Evolutionary conservation across 1,140 invertebrate genomes (phyloP), one percentile per base, ranked within the genome.

Genomic region (Saccostrea glomerata): DNA sequence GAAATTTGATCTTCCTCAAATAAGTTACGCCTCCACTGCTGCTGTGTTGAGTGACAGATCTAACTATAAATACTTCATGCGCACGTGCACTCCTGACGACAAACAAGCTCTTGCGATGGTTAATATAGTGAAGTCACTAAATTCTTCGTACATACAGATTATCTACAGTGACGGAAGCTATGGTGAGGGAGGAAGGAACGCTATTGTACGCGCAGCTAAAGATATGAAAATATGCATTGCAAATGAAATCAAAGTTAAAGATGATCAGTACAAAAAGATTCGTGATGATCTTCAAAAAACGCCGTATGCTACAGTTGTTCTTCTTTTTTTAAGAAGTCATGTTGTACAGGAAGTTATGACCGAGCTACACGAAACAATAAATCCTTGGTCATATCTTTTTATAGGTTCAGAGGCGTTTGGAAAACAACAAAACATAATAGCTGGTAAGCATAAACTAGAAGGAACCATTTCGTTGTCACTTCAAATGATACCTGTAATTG

Each of bases 351-450:
- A 17, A 0, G 30, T 86, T 17, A 15, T 70, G 11, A 5, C 0
- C 13, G 66, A 63, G 23, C 17, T 88, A 1, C 25, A 85, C 6
- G 9, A 77, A 36, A 23, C 23, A 54, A 63, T 86, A 73, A 20
- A 88, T 0, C 55, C 55, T 73, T 84, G 87, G 12, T 66, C 73
- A 47, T 88, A 85, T n/a, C 13, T 88, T 25, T 86, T 86, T 30
- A 88, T 88, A 40, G 87, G 87, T 9, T 88, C 87, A 0, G 87
- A 88, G 84, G 87, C 87, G 17, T 86, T 84, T 47, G 87, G 87
- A 47, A 77, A 58, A 17, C 85, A 70, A 30, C 17, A 54, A 5
- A 56, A 86, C 13, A 58, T 77, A 6, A 85, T 86, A 17, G 15
- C 54, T 17, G n/a, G 56, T 25, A 82, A 82, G 30, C 54, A n/a